Evolutionary conservation across 2,797 vertebrate genomes (phyloP).

Genomic region (Moxostoma hubbsi): DNA sequence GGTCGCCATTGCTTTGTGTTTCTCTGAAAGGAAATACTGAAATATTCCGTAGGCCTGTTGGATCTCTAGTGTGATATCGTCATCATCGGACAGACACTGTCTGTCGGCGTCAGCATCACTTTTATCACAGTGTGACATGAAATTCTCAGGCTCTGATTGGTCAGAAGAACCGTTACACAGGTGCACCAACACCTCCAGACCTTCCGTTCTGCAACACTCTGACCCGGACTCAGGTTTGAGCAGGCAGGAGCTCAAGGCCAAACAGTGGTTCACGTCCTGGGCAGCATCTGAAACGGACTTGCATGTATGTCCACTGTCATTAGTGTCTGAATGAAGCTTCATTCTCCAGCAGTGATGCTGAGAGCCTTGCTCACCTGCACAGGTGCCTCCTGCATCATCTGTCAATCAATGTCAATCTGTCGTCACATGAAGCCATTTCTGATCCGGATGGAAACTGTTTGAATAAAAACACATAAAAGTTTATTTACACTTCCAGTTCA

Average conservation of each 20-base stretch:
- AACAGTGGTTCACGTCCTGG: slow-evolving; percentile 49
- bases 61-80: slow-evolving; percentile 85
- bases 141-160: slow-evolving; percentile 55
- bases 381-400: slow-evolving; percentile 37
- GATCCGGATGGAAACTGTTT: slow-evolving; percentile 17
- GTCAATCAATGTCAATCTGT: slow-evolving; percentile 25
- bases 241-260: slow-evolving; percentile 49
- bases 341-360: slow-evolving; percentile 36
- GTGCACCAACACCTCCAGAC: slow-evolving; percentile 55
- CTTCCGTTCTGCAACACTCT: slow-evolving; percentile 47
- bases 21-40: slow-evolving; percentile 88
- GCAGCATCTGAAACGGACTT: slow-evolving; percentile 45
- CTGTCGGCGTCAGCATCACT: slow-evolving; percentile 54
- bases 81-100: slow-evolving; percentile 71
- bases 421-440: slow-evolving; percentile 14
- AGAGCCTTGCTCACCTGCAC: slow-evolving; percentile 19
- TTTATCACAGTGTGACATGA: slow-evolving; percentile 55
- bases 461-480: neutral
- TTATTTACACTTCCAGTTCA: neutral
- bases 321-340: slow-evolving; percentile 7
- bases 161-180: slow-evolving; percentile 67
- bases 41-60: slow-evolving; percentile 91
- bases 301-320: slow-evolving; percentile 50
- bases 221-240: slow-evolving; percentile 3
- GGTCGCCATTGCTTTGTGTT: slow-evolving; percentile 85